Conservation (phyloP, 2,888 invertebrate species). For the Graphium colonna region DNA sequence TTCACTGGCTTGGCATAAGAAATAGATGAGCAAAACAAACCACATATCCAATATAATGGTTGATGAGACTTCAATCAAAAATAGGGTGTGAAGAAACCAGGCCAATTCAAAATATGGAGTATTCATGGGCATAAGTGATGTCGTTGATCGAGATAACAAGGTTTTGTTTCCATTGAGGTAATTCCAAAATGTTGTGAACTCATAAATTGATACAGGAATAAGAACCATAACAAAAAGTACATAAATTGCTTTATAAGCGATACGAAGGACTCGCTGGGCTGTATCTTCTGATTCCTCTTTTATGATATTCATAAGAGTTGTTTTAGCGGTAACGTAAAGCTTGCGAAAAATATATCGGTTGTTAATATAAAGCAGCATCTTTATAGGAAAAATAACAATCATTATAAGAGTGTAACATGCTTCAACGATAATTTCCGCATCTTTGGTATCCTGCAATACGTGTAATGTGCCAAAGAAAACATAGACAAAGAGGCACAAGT, state of each 20-base stretch:
- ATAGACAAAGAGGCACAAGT: constrained; percentile 41
- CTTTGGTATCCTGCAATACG: constrained; percentile 36
- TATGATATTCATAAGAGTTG: constrained; percentile 38
- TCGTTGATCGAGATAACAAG: constrained; percentile 49
- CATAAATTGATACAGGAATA: constrained; percentile 40
- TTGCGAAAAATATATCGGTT: constrained; percentile 39
- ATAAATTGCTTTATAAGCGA: constrained; percentile 34
- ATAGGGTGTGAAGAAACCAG: constrained; percentile 46
- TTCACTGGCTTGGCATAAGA: constrained; percentile 45
- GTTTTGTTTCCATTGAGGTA: constrained; percentile 43
- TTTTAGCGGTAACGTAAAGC: constrained; percentile 46
- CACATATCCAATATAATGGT: constrained; percentile 50
- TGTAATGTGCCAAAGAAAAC: constrained; percentile 50
- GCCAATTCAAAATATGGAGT: constrained; percentile 54
- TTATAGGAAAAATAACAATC: constrained; percentile 37
- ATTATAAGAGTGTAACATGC: constrained; percentile 49
- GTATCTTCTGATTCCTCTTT: constrained; percentile 33
- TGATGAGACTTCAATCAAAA: constrained; percentile 40
- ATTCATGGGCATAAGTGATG: constrained; percentile 52
- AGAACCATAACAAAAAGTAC: constrained; percentile 33
- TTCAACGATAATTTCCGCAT: constrained; percentile 43
- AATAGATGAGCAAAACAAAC: constrained; percentile 48
- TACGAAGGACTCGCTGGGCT: constrained; percentile 31
- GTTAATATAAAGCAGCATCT: constrained; percentile 40
- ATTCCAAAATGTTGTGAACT: constrained; percentile 44